Percentiles rank a stretch among this genome's conserved stretches.
Conservation (phyloP, 1,140 invertebrate species). For the Calephelis nemesis region DNA sequence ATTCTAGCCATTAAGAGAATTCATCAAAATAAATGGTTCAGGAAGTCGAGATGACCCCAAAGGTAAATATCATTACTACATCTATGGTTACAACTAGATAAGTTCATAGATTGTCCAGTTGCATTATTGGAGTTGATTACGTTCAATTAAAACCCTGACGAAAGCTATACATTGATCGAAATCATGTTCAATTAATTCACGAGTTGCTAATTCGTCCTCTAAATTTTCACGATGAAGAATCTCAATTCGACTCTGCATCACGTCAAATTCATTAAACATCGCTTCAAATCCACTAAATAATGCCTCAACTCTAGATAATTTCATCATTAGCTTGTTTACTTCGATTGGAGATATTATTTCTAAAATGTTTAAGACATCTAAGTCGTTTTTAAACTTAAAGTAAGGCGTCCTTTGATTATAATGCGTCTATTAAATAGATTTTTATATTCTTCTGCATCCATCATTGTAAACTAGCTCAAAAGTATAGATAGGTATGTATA, state of each 20-base stretch:
- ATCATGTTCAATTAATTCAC: slow-evolving; percentile 36
- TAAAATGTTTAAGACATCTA: slow-evolving; percentile 17
- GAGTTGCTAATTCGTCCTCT: slow-evolving; percentile 28
- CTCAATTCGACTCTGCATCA: slow-evolving; percentile 38
- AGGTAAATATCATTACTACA: no score
- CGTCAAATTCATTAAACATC: slow-evolving; percentile 36
- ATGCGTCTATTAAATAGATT: neutral
- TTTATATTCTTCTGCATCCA: neutral
- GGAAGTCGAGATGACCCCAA: no score
- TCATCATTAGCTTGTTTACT: slow-evolving; percentile 20
- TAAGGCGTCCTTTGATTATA: slow-evolving; percentile 16
- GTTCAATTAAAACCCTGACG: slow-evolving; percentile 24
- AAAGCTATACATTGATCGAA: slow-evolving; percentile 27
- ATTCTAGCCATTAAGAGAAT: no score
- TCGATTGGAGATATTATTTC: slow-evolving; percentile 13
- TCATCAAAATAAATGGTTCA: no score
- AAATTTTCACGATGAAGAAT: slow-evolving; percentile 29
- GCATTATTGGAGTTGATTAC: no score
- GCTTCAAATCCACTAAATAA: slow-evolving; percentile 30
- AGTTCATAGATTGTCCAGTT: no score
- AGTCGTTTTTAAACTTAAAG: slow-evolving; percentile 29
- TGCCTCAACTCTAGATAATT: slow-evolving; percentile 19
- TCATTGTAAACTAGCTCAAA: neutral
- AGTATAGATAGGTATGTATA: neutral
- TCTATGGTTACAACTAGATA: no score